Evolutionary conservation across 2,888 invertebrate genomes (phyloP), one percentile per base, ranked within the genome.

Genomic region (Ectobius pallidus): DNA sequence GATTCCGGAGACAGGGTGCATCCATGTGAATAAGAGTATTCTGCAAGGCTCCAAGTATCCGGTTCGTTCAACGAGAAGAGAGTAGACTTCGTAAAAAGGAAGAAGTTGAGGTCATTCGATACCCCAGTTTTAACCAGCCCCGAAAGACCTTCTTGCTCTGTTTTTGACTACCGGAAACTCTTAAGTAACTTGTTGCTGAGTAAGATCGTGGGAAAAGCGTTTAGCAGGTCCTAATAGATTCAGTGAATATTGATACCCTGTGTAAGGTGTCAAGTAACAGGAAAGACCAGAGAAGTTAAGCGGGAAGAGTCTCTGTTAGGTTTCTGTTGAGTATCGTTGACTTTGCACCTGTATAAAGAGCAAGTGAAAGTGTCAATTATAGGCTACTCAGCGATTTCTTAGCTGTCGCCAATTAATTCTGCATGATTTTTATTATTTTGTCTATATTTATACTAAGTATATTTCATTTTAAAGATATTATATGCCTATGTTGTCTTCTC

Each of bases 121-220:
- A 46, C n/a, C 46, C n/a, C 46, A 46, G 11, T n/a, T 46, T 46
- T n/a, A 46, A 46, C 46, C 11, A 6, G 6, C 34, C 34, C 34
- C 46, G 39, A 39, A 14, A 39, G 39, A 14, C 18, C 46, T 11
- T 3, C 7, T 46, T 3, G n/a, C 16, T n/a, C 46, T n/a, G 46
- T 14, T 11, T 11, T n/a, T 46, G 7, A 39, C 39, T 9, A 9
- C 39, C 39, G 39, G 39, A 46, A 46, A n/a, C 46, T 46, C 9
- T 46, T 46, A 7, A 46, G 39, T 39, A 46, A 61, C 61, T 61
- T 61, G 61, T 61, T 61, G 61, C 61, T n/a, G 46, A 46, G 46
- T n/a, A 3, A 34, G 34, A 61, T 16, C 61, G 61, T 61, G 61
- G 61, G 61, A 61, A 61, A 61, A 61, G 32, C 61, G 61, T 61